Evolutionary conservation across 2,888 invertebrate genomes (phyloP).

Genomic region (Cheiracanthium punctorium): DNA sequence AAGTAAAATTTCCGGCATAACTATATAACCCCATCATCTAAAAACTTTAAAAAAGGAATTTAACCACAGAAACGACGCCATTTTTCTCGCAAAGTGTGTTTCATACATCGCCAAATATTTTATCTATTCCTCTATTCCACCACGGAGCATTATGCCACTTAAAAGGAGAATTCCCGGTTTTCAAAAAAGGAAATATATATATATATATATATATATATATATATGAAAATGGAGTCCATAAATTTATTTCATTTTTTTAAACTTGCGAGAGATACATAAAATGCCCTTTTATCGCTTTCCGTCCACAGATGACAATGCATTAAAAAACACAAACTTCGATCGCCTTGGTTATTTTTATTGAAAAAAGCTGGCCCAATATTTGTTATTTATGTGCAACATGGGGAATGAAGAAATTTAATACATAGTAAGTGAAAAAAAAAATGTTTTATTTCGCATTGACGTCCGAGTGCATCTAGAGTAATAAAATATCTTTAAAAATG

Average conservation of each 20-base stretch:
- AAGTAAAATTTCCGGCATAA: no score
- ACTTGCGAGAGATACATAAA: conserved; percentile 52
- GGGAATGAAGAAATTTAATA: conserved; percentile 55
- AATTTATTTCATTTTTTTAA: conserved; percentile 63
- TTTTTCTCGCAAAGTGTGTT: conserved; percentile 21
- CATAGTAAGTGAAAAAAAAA: conserved; percentile 25
- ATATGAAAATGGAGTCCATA: conserved; percentile 37
- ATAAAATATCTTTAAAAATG: neutral
- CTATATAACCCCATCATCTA: no score
- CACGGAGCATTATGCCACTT: conserved; percentile 52
- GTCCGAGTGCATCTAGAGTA: neutral
- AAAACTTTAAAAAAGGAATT: neutral
- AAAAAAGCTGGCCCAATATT: conserved; percentile 55
- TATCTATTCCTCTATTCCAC: conserved; percentile 48
- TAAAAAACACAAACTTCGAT: conserved; percentile 34
- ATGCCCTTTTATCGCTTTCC: conserved; percentile 54
- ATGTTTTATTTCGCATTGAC: conserved; percentile 10
- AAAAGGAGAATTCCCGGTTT: neutral
- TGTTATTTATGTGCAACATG: conserved; percentile 59
- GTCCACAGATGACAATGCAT: neutral
- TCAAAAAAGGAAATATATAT: no score
- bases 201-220: no score
- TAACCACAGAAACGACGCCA: neutral
- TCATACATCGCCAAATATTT: conserved; percentile 57
- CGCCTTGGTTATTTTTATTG: conserved; percentile 44